Base-by-base conservation (phyloP, 2,888 invertebrate genomes). In the Yponomeuta sedellus region DNA sequence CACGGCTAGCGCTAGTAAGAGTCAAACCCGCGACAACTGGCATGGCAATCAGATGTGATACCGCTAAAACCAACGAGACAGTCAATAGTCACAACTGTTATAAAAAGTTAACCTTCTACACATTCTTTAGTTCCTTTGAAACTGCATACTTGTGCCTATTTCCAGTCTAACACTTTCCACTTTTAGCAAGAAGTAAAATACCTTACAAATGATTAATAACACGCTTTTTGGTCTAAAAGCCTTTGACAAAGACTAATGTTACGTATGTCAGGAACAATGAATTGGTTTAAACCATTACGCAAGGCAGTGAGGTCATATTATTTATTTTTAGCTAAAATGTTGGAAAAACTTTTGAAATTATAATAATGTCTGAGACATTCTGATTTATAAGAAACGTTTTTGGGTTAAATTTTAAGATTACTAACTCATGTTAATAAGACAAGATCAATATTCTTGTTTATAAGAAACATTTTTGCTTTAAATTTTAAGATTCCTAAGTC, bases 131-230 rank as follows among this genome's bases (percentile, higher is more conserved):
- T 52, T 6, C 44, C 44, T 52, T 52, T 34, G 1, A 52, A 3
- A 16, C 44, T 34, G 12, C 61, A 61, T 34, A 34, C 19, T 34
- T n/a, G 10, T 61, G 61, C 12, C 61, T 61, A 61, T 61, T 61
- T 61, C 25, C 59, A 59, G 59, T 1, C 12, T 34, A n/a, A n/a
- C 28, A 16, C 34, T 28, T 16, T 3, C 61, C 28, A 19, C 58
- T n/a, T 61, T 61, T 61, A 28, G 61, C 25, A 2, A 22, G 25
- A 12, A 28, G 61, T 10, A n/a, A 61, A 61, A 61, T 61, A n/a
- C 28, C 28, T 61, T 20, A 22, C 11, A 61, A 16, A 52, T 52
- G 12, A 52, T 52, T 52, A 52, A 52, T 52, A 52, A 52, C 12
- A 52, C 44, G 12, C 16, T 52, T 52, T 52, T 16, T 52, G 44